Percentiles rank a stretch among this genome's conserved stretches.
phyloP scores from a whole-genome alignment of 2,113 vertebrate genomes.

The Eulacestoma nigropectus region DNA sequence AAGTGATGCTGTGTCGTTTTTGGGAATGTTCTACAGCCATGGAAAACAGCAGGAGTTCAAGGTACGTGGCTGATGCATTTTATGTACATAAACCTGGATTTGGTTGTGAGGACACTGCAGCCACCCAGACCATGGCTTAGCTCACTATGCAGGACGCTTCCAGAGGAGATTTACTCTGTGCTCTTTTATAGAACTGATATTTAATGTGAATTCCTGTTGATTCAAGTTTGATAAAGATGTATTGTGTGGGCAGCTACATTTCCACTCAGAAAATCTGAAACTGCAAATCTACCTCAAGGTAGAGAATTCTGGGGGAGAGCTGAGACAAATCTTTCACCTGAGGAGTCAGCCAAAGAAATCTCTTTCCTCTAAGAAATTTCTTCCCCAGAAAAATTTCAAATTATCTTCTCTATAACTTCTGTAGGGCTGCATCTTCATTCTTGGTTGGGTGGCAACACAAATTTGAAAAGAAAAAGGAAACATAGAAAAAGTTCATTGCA shows the following conservation, averaged over 20 bases:
- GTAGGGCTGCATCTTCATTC: background rate
- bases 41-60: background rate
- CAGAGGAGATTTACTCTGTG: background rate
- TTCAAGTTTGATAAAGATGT: background rate
- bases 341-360: background rate
- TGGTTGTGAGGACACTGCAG: background rate
- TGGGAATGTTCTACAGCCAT: background rate
- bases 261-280: background rate
- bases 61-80: accelerated
- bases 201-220: background rate
- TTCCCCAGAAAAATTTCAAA: background rate
- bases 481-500: background rate
- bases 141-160: accelerated
- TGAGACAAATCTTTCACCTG: background rate
- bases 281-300: background rate
- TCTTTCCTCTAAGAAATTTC: background rate
- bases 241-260: no score
- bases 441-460: background rate
- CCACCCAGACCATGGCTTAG: background rate
- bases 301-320: background rate
- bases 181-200: no score
- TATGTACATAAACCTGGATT: background rate
- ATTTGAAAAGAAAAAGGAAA: no score
- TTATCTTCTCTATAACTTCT: background rate
- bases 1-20: background rate